These are phyloP conservation scores for Tachyglossus aculeatus DNA, from an alignment of 2,797 vertebrate species.

Conservation along the genomic window DNA sequence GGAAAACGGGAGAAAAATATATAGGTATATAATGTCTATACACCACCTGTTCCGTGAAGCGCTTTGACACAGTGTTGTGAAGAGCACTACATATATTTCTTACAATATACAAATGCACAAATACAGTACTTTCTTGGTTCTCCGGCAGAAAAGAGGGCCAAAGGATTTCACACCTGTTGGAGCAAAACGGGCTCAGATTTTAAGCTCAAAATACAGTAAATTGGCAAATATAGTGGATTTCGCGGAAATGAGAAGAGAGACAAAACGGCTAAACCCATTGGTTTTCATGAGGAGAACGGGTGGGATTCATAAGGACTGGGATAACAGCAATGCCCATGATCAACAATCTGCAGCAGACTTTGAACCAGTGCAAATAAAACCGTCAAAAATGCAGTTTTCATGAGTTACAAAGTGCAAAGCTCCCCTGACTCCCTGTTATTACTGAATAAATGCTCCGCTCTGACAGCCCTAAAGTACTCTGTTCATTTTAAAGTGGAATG, in stretches of 20 bases:
- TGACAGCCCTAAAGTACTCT: conserved; percentile 62
- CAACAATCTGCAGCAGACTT: conserved; percentile 68
- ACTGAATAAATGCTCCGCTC: conserved; percentile 56
- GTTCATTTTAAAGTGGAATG: conserved; percentile 73
- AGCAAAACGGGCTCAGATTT: conserved; percentile 75
- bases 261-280: conserved; percentile 37
- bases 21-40: conserved; percentile 24
- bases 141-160: conserved; percentile 59
- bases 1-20: conserved; percentile 41
- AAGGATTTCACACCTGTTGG: conserved; percentile 56
- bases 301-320: conserved; percentile 71
- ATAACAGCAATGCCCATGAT: conserved; percentile 75
- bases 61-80: conserved; percentile 61
- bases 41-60: conserved; percentile 56
- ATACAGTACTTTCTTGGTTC: conserved; percentile 74
- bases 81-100: conserved; percentile 52
- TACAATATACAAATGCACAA: conserved; percentile 60
- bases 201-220: conserved; percentile 76
- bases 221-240: conserved; percentile 67
- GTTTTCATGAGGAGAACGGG: conserved; percentile 71
- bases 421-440: conserved; percentile 62
- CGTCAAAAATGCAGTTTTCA: conserved; percentile 71
- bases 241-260: conserved; percentile 46
- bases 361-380: conserved; percentile 78
- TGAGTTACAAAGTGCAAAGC: conserved; percentile 78